These are phyloP conservation scores for Chionoecetes opilio DNA, from an alignment of 1,140 invertebrate species.

Conservation along the genomic window DNA sequence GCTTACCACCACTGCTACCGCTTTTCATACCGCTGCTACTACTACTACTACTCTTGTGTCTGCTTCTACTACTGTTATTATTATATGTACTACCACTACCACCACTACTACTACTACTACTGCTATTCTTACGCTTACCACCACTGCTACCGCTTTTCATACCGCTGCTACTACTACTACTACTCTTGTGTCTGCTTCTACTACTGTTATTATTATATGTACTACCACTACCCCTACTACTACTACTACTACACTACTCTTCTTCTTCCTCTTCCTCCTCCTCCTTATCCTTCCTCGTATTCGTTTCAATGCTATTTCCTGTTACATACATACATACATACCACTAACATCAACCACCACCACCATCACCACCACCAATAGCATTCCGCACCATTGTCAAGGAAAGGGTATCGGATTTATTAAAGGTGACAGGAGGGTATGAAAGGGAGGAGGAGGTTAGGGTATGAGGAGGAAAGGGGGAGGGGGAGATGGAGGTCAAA, in stretches of 20 bases:
- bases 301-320: neutral
- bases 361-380: slow-evolving; percentile 38
- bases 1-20: neutral
- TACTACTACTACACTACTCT: neutral
- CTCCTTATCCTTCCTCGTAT: neutral
- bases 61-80: neutral
- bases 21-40: neutral
- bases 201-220: neutral
- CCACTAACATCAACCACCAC: slow-evolving; percentile 34
- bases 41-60: neutral
- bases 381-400: neutral
- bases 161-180: neutral
- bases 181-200: neutral
- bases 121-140: neutral
- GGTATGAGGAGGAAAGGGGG: neutral
- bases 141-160: neutral
- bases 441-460: neutral
- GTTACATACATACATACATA: too few relatives aligned
- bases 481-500: neutral
- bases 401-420: neutral
- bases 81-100: neutral
- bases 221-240: slow-evolving; percentile 34
- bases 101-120: neutral
- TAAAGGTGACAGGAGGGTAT: neutral
- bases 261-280: neutral